Evolutionary conservation across 2,888 invertebrate genomes (phyloP), one percentile per base, ranked within the genome.

Genomic region (Melieria omissa): DNA sequence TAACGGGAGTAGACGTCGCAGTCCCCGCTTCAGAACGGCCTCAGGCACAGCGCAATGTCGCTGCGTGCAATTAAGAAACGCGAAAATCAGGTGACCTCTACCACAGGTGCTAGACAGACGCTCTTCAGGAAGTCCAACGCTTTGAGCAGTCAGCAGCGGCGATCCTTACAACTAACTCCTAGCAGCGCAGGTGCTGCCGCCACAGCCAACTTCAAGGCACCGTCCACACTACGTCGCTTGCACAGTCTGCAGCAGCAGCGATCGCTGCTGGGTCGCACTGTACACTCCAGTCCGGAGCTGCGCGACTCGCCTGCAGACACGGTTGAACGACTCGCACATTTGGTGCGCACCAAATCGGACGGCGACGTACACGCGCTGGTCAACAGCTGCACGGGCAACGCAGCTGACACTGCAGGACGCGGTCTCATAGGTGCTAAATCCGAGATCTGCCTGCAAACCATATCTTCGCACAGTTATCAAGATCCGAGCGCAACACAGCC

Each of bases 1-100:
- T 29, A 3, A 29, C 29, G 3, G 29, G 2, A 29, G 29, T 29
- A 29, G 29, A 29, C 29, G 29, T 29, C 29, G 29, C 29, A 29
- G 29, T 29, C 29, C 29, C 29, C 29, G 29, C 29, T 29, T 29
- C 29, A 29, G 29, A 29, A 29, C 29, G 29, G 29, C 29, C 29
- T 29, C 29, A 29, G 29, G 29, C 29, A n/a, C 12, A 6, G 47
- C 61, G 83, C 82, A 80, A 86, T 86, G 86, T 87, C 86, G 80
- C 79, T 86, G 72, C 85, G 87, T 65, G 87, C 87, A 75, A 83
- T 87, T 55, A 85, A 83, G 70, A 86, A 86, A 78, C 85, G 85
- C 71, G 87, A 86, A 58, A 74, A 67, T 71, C 77, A 74, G 71
- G 65, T 60, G 49, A 68, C 79, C 74, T 71, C 78, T 73, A 57